These are phyloP conservation scores for Acanthopleura granulata DNA, from an alignment of 2,888 invertebrate species.

Conservation along the genomic window DNA sequence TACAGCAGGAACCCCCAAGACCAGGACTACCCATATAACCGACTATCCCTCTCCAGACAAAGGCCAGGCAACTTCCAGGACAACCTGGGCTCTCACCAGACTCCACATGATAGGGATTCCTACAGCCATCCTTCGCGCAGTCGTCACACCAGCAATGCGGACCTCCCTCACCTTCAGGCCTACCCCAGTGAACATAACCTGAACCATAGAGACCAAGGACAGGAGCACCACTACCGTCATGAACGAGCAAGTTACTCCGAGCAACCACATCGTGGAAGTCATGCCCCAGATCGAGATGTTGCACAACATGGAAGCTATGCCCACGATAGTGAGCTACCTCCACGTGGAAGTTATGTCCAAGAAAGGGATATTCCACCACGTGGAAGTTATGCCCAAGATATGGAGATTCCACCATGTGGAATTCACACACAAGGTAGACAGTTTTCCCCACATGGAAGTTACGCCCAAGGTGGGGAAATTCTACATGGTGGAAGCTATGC, in stretches of 20 bases:
- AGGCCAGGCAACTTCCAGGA: not conserved
- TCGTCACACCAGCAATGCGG: too few relatives aligned
- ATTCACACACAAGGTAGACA: not conserved
- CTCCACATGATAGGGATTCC: too few relatives aligned
- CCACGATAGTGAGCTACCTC: not conserved
- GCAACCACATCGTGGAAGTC: not conserved
- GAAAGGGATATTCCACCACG: not conserved
- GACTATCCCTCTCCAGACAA: not conserved
- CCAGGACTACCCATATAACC: not conserved
- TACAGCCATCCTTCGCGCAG: too few relatives aligned
- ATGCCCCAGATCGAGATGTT: not conserved
- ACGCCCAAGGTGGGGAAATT: not conserved
- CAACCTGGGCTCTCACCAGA: not conserved
- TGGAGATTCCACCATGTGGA: not conserved
- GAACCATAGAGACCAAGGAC: too few relatives aligned
- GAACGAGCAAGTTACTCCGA: not conserved
- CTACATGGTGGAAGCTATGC: not conserved
- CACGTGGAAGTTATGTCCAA: not conserved
- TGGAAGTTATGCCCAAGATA: not conserved
- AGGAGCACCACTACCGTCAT: not conserved
- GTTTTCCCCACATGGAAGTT: not conserved
- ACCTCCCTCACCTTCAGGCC: too few relatives aligned
- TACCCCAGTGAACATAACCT: too few relatives aligned
- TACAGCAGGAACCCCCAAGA: not conserved
- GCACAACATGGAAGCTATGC: not conserved